Conservation (phyloP, 35 echinoderm and acorn worm genomes). For the Strongylocentrotus purpuratus region DNA sequence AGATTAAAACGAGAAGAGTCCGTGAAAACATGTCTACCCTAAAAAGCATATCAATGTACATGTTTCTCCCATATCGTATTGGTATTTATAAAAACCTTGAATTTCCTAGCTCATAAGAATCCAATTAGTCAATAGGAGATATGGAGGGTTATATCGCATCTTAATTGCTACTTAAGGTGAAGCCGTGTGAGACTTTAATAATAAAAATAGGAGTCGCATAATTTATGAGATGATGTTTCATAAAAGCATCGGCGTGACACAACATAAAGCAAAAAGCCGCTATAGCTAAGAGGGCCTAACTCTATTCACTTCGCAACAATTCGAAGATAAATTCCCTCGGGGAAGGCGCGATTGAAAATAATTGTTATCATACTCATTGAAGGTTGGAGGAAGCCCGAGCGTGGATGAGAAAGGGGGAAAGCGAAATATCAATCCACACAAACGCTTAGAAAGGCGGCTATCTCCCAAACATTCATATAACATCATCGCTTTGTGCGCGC, state of each 20-base stretch:
- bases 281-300: background rate
- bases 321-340: constrained; percentile 9
- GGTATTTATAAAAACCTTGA: background rate
- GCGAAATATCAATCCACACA: constrained; percentile 17
- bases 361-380: constrained; percentile 6
- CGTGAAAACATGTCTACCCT: background rate
- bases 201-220: background rate
- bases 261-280: background rate
- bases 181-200: background rate
- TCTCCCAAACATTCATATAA: constrained; percentile 18
- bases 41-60: background rate
- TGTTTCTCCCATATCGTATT: background rate
- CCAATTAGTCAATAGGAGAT: constrained; percentile 4
- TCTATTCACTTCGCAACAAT: background rate
- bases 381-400: background rate
- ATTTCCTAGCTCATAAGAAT: background rate
- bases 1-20: background rate
- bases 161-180: constrained; percentile 13
- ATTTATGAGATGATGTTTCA: constrained; percentile 6
- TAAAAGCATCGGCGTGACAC: constrained; percentile 1
- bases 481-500: constrained; percentile 14
- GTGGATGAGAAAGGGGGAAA: background rate
- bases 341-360: constrained; percentile 2
- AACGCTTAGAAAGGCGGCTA: constrained; percentile 8
- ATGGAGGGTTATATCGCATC: background rate